These are phyloP conservation scores for Hypomecis atomaria DNA, from an alignment of 2,888 invertebrate genomes.

Conservation along the genomic window DNA sequence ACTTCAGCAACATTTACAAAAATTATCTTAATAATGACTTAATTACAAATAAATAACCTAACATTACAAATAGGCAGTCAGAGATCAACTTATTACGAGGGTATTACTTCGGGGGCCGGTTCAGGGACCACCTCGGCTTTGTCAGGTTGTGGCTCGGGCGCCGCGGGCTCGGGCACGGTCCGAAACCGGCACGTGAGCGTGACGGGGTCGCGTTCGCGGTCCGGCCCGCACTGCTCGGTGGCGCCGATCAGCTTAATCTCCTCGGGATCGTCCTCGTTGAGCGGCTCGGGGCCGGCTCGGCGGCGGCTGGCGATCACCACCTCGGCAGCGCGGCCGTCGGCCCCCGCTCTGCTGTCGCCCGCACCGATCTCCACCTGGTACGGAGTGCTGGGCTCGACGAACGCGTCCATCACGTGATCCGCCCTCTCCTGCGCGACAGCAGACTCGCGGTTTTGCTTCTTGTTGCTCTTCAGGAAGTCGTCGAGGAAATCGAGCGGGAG, in stretches of 20 bases:
- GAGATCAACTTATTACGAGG: constrained; percentile 61
- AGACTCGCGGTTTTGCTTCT: constrained; percentile 43
- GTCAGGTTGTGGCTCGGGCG: constrained; percentile 13
- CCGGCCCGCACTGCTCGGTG: constrained; percentile 90
- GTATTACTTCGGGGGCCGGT: constrained; percentile 60
- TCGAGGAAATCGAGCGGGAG: constrained; percentile 51
- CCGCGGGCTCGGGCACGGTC: neutral
- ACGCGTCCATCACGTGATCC: constrained; percentile 76
- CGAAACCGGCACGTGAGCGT: constrained; percentile 83
- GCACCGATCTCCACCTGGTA: constrained; percentile 87
- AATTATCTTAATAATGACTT: constrained; percentile 43
- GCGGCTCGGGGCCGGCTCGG: constrained; percentile 56
- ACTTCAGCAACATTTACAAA: constrained; percentile 40
- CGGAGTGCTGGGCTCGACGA: constrained; percentile 88
- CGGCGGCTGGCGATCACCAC: constrained; percentile 72
- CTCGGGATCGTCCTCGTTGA: constrained; percentile 48
- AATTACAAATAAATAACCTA: constrained; percentile 41
- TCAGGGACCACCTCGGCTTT: constrained; percentile 28
- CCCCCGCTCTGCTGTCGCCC: constrained; percentile 54
- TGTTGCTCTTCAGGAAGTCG: constrained; percentile 38
- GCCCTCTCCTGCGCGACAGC: constrained; percentile 68
- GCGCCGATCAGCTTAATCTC: constrained; percentile 86
- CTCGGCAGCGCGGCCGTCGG: constrained; percentile 64
- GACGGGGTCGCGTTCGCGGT: constrained; percentile 87
- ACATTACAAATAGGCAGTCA: constrained; percentile 55